Base-by-base conservation (phyloP, 2,888 invertebrate species). In the Drosophila pseudotalamancana region DNA sequence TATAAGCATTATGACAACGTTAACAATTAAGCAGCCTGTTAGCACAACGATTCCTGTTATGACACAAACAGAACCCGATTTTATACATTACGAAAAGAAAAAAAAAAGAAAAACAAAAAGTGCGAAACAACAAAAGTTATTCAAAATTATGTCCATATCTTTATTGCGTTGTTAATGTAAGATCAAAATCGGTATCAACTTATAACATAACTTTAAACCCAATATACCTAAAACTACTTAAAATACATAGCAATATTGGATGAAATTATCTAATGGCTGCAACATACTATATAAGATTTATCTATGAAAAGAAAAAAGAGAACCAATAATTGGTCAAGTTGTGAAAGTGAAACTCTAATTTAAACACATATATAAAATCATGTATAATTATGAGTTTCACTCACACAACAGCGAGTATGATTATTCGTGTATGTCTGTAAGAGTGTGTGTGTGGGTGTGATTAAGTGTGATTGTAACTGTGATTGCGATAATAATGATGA, bases 51-150 rank as follows among this genome's bases (percentile, higher is more conserved):
- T 43, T 51, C 12, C 51, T 29, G 45, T 29, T 35, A 51, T 54
- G 49, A 73, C 45, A 18, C 23, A 35, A 31, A 39, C 31, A 27
- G 16, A 35, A 45, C 35, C 77, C 78, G 76, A 77, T 81, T 81
- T 74, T 68, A 70, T 18, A 23, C 54, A 50, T 69, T 37, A 48
- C 27, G 35, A 62, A 68, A 53, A 61, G 11, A 23, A 37, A 37
- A 11, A 25, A 37, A 23, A 23, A 29, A 54, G 0, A 23, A 23
- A 25, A 8, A 25, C 6, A 16, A 42, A 11, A 40, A 48, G n/a
- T 29, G 34, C n/a, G 35, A 35, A 53, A 29, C 27, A 23, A 27
- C 11, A 48, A 19, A 40, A 51, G 56, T 50, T 60, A 51, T 35
- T 18, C 11, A 40, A 55, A 62, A 51, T 53, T 54, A 62, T 43